A percentile compares a stretch with the other conserved stretches of the same genome.
phyloP scores from a whole-genome alignment of 2,797 vertebrate genomes.

The Oreortyx pictus region DNA sequence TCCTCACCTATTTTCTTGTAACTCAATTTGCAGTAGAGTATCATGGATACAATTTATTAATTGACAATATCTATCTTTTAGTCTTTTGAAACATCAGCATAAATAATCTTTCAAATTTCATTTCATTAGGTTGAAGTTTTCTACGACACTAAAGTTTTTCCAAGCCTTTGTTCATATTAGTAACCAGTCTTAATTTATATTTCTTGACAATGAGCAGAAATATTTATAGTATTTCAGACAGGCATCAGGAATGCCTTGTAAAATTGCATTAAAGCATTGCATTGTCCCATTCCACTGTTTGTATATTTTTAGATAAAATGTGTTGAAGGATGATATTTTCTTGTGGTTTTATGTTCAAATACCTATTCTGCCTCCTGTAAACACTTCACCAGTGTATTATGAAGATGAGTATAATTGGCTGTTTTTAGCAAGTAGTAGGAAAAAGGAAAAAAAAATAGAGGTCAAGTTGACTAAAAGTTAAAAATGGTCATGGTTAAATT shows the following conservation, averaged over 20 bases:
- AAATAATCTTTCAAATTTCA: neutral
- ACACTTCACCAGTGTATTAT: neutral
- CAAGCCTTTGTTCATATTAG: neutral
- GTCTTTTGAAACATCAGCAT: neutral
- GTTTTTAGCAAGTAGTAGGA: neutral
- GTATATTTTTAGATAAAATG: neutral
- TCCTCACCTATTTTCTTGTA: neutral
- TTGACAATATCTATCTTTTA: neutral
- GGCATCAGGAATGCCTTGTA: neutral
- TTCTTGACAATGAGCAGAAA: neutral
- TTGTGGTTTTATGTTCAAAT: neutral
- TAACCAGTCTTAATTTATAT: neutral
- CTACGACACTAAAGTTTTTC: neutral
- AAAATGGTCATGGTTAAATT: neutral
- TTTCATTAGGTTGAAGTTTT: neutral
- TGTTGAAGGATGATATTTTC: neutral
- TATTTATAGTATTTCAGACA: neutral
- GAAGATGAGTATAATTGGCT: neutral
- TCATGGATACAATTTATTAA: neutral
- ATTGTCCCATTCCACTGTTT: no score
- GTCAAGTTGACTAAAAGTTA: neutral
- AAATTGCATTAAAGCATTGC: neutral
- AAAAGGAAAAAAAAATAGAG: neutral
- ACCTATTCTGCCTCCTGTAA: neutral
- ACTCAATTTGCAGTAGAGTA: neutral